These are phyloP conservation scores for Drosophila tsacasi DNA, from an alignment of 1,140 invertebrate genomes.

Conservation along the genomic window DNA sequence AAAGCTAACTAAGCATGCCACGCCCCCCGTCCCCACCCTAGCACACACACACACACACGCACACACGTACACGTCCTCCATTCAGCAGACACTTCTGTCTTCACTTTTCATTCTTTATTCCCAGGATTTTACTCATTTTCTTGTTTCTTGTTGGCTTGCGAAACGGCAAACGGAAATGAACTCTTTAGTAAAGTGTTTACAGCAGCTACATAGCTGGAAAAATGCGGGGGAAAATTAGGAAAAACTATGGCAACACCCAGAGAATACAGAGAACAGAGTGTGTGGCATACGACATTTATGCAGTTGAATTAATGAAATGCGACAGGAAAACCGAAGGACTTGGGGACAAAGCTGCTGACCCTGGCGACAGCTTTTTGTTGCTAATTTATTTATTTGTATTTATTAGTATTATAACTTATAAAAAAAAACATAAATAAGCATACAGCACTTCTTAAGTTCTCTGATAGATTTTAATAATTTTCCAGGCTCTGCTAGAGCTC, in stretches of 20 bases:
- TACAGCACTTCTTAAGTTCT: rapidly evolving
- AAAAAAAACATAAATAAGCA: not conserved
- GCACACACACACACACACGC: not conserved
- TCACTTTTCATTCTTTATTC: slow-evolving; percentile 37
- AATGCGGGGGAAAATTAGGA: slow-evolving; percentile 14
- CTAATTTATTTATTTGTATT: no score
- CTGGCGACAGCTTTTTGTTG: not conserved
- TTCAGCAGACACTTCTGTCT: slow-evolving; percentile 27
- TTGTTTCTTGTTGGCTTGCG: slow-evolving; percentile 25
- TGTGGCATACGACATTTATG: slow-evolving; percentile 9
- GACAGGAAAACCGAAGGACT: slow-evolving; percentile 4
- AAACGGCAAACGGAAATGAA: slow-evolving; percentile 73
- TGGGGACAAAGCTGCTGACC: not conserved
- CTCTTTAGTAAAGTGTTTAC: slow-evolving; percentile 67
- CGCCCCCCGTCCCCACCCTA: slow-evolving; percentile 7
- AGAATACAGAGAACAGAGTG: not conserved
- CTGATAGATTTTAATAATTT: not conserved
- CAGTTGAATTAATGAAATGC: slow-evolving; percentile 27
- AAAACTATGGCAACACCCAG: not conserved
- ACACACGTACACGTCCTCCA: not conserved
- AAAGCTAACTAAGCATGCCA: slow-evolving; percentile 65
- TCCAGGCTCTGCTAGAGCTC: not conserved
- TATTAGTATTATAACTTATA: no score
- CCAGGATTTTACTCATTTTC: slow-evolving; percentile 30
- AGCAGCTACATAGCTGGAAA: slow-evolving; percentile 37